phyloP scores from a whole-genome alignment of 2,888 invertebrate species.

The Amphipoea oculea region DNA sequence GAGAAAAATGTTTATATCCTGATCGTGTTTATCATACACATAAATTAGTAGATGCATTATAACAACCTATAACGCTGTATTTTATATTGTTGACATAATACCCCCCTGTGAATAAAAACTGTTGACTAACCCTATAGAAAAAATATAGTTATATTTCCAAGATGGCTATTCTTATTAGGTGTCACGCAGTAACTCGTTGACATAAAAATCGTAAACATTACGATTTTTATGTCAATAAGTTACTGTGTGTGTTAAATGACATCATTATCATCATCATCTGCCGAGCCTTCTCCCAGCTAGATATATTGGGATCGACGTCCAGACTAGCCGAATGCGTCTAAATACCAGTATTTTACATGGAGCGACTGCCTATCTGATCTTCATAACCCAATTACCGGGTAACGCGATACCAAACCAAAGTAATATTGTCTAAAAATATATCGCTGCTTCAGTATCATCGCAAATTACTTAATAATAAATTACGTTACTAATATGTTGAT shows the following conservation, averaged over 20 bases:
- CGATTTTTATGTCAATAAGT: no score
- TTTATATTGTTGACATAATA: no score
- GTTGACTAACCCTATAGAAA: background rate
- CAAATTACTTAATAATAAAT: conserved; percentile 32
- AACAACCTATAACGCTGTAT: no score
- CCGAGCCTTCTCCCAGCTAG: background rate
- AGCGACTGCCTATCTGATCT: background rate
- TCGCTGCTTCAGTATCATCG: background rate
- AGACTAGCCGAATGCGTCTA: background rate
- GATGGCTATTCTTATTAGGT: background rate
- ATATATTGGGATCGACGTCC: background rate
- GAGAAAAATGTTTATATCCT: background rate
- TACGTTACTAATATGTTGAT: conserved; percentile 21
- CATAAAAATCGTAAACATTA: no score
- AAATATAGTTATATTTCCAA: background rate
- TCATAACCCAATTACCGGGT: background rate
- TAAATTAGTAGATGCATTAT: background rate
- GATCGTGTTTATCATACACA: background rate
- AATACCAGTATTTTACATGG: background rate
- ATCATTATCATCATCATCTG: background rate
- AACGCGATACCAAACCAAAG: background rate
- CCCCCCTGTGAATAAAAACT: background rate
- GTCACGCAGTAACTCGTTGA: background rate
- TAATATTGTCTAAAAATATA: background rate
- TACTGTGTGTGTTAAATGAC: background rate